phyloP scores from a whole-genome alignment of 2,797 vertebrate genomes.

The Hylomyscus alleni region DNA sequence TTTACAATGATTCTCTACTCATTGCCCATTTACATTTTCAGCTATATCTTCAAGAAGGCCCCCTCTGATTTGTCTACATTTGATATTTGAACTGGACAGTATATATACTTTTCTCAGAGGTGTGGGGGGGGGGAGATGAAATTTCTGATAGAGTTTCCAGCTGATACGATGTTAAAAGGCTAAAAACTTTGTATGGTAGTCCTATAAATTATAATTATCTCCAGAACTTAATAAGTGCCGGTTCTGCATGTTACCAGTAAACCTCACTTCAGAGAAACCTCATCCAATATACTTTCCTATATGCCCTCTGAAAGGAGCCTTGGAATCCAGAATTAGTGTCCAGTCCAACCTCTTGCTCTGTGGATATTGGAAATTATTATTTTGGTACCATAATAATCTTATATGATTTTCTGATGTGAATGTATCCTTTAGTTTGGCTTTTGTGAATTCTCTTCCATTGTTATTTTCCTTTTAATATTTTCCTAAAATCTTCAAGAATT shows the following conservation, averaged over 20 bases:
- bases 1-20: background rate
- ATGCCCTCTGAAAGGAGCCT: background rate
- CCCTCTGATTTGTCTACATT: background rate
- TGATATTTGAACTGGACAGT: background rate
- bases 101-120: background rate
- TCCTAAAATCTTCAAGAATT: conserved; percentile 20
- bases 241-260: background rate
- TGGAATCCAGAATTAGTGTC: background rate
- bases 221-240: background rate
- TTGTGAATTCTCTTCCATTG: background rate
- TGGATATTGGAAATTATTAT: background rate
- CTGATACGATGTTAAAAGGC: background rate
- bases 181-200: background rate
- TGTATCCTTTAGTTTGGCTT: background rate
- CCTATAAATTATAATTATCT: background rate
- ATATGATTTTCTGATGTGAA: background rate
- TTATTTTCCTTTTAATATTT: background rate
- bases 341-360: background rate
- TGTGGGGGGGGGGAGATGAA: rapidly evolving
- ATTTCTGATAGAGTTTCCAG: background rate
- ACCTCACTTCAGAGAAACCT: background rate
- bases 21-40: background rate
- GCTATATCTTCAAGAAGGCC: background rate
- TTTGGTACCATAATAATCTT: background rate
- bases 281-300: background rate